Evolutionary conservation across 53 echinoderm and acorn worm genomes (phyloP).

Genomic region (Apostichopus leukothele): DNA sequence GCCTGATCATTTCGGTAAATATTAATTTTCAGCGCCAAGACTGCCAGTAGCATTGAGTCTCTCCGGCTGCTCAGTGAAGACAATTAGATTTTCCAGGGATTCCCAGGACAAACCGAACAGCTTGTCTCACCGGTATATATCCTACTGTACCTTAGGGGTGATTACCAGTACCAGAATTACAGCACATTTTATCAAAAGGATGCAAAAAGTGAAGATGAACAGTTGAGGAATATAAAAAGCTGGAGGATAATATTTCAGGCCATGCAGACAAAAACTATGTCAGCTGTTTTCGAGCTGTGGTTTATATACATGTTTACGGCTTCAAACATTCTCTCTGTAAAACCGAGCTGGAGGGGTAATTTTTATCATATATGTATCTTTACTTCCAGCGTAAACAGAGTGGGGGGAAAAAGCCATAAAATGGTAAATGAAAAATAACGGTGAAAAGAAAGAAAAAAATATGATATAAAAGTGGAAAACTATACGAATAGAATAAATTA

Average conservation of each 20-base stretch:
- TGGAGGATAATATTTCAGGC: background rate
- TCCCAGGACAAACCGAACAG: conserved; percentile 1
- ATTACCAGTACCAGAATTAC: background rate
- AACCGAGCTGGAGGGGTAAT: background rate
- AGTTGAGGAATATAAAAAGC: background rate
- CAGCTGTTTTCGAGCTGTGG: background rate
- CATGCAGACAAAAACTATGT: background rate
- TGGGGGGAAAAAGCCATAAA: too few species aligned
- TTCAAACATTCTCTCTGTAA: background rate
- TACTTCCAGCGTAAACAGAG: too few species aligned
- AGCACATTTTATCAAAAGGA: background rate
- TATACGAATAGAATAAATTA: too few species aligned
- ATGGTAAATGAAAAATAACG: background rate
- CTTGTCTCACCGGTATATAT: conserved; percentile 1
- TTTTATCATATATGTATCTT: background rate
- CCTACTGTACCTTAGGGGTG: background rate
- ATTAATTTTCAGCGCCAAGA: background rate
- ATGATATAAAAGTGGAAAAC: background rate
- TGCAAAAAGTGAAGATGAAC: conserved; percentile 1
- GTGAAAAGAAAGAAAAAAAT: background rate
- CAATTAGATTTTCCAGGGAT: conserved; percentile 7
- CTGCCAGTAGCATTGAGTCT: conserved; percentile 9
- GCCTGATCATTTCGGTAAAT: background rate
- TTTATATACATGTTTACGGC: background rate
- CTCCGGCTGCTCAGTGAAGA: background rate